Percentiles rank a stretch among this genome's conserved stretches.
phyloP scores from a whole-genome alignment of 1,140 invertebrate genomes.

The Drosophila baimaii region DNA sequence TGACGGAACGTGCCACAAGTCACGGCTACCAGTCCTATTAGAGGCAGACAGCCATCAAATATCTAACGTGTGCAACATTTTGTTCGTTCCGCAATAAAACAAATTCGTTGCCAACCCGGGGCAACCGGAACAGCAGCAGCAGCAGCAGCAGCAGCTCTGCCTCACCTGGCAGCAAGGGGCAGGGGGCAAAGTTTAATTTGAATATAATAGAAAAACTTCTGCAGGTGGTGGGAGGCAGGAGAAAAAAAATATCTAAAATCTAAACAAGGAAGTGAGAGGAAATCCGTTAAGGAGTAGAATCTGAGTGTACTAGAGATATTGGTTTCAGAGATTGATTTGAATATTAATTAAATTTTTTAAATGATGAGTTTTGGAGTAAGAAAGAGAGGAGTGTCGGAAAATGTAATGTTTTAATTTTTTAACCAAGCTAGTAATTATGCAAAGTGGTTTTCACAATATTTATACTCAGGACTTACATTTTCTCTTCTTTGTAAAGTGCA shows the following conservation, averaged over 20 bases:
- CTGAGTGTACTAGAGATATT: neutral
- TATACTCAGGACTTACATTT: too few relatives aligned
- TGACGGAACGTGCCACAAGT: constrained; percentile 68
- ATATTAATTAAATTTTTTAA: too few relatives aligned
- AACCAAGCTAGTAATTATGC: too few relatives aligned
- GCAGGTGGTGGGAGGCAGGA: neutral
- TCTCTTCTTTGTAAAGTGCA: too few relatives aligned
- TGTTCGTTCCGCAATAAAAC: constrained; percentile 37
- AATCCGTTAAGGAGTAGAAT: neutral
- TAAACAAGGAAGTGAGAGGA: neutral
- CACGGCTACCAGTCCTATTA: constrained; percentile 39
- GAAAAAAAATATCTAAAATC: constrained; percentile 14
- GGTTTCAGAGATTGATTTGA: neutral
- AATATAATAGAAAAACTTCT: constrained; percentile 82
- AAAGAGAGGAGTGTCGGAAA: too few relatives aligned
- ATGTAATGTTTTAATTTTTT: too few relatives aligned
- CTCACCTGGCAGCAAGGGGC: constrained; percentile 9
- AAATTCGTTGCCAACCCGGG: constrained; percentile 37
- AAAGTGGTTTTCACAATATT: too few relatives aligned
- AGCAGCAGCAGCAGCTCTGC: neutral
- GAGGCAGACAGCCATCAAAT: constrained; percentile 41
- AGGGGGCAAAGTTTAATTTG: constrained; percentile 76
- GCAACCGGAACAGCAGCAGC: constrained; percentile 45
- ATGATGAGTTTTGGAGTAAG: neutral
- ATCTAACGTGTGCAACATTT: constrained; percentile 53